Conservation (phyloP, 2,888 invertebrate species). For the Drosophila anceps region DNA sequence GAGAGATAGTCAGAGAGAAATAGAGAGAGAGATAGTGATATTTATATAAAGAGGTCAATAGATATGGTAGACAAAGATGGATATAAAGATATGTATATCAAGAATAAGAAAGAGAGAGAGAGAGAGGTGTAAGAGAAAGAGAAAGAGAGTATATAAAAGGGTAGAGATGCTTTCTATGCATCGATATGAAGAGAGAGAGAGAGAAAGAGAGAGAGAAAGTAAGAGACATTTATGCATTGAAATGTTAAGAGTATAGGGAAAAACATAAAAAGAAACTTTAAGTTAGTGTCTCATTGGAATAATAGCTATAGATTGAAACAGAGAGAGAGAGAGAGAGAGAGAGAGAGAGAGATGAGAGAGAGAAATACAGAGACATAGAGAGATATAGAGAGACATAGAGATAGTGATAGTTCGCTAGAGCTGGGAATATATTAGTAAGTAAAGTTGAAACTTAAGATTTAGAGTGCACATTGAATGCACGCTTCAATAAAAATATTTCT, state of each 20-base stretch:
- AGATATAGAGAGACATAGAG: not conserved
- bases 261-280: no score
- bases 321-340: not conserved
- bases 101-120: not conserved
- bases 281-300: no score
- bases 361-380: not conserved
- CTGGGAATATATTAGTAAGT: constrained; percentile 35
- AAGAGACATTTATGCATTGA: not conserved
- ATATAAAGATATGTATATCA: not conserved
- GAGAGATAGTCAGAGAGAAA: not conserved
- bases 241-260: not conserved
- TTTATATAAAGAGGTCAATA: no score
- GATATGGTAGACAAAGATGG: no score
- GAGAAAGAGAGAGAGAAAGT: not conserved
- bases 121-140: not conserved
- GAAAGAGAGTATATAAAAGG: no score
- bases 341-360: not conserved
- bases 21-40: not conserved
- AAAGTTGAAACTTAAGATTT: constrained; percentile 1
- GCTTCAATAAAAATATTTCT: constrained; percentile 13
- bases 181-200: no score
- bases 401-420: not conserved
- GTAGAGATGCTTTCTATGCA: no score
- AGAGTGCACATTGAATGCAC: constrained; percentile 3
- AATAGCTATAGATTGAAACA: no score